Conservation (phyloP, 1,140 invertebrate species). For the Physella acuta region DNA sequence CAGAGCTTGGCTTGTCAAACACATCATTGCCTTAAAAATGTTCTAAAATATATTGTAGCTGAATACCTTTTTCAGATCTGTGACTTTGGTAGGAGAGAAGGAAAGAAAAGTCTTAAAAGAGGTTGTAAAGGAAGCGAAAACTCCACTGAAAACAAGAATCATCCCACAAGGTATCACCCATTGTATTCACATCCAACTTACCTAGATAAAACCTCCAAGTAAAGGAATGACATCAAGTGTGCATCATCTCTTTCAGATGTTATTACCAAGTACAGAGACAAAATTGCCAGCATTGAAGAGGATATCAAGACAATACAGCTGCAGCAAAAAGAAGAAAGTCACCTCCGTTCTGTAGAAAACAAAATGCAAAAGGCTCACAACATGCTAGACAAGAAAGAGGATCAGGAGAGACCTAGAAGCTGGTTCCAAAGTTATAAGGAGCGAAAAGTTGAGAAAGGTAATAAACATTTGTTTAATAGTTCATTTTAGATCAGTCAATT, state of each 20-base stretch:
- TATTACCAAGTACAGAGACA: constrained; percentile 80
- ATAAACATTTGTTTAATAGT: too few species aligned
- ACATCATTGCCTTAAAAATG: too few species aligned
- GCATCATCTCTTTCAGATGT: constrained; percentile 70
- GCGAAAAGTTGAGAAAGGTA: constrained; percentile 76
- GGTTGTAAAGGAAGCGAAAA: constrained; percentile 82
- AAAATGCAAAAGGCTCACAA: constrained; percentile 80
- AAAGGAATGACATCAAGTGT: too few species aligned
- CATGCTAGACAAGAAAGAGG: constrained; percentile 65
- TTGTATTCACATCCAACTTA: too few species aligned
- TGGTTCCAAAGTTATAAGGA: constrained; percentile 91
- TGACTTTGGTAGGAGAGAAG: constrained; percentile 89
- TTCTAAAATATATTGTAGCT: neutral
- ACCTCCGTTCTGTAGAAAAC: constrained; percentile 81
- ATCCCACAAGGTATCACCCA: constrained; percentile 80
- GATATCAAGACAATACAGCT: constrained; percentile 79
- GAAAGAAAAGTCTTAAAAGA: constrained; percentile 89
- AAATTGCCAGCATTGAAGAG: constrained; percentile 72
- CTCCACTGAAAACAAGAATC: constrained; percentile 81
- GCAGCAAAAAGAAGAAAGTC: constrained; percentile 83
- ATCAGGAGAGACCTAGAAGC: constrained; percentile 63
- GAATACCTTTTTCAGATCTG: constrained; percentile 71
- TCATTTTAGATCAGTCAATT: too few species aligned
- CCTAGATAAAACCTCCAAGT: too few species aligned
- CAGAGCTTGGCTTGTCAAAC: neutral